Percentiles rank a stretch among this genome's conserved stretches.
Conservation (phyloP, 2,797 vertebrate species). For the Semotilus atromaculatus region DNA sequence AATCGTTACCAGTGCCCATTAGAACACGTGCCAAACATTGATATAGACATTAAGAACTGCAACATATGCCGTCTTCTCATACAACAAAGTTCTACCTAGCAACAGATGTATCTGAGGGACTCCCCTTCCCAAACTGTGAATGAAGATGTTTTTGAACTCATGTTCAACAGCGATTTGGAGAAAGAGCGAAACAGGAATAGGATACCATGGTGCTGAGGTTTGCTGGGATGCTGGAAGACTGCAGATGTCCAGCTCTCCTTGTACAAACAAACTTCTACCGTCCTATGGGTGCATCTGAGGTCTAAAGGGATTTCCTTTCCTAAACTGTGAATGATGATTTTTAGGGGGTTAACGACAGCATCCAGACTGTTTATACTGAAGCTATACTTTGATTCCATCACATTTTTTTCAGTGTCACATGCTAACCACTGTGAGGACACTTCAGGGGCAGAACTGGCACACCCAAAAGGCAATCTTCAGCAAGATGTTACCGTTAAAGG, state of each 20-base stretch:
- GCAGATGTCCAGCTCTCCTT: conserved; percentile 51
- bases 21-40: conserved; percentile 43
- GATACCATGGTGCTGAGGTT: conserved; percentile 72
- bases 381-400: conserved; percentile 39
- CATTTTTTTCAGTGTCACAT: conserved; percentile 60
- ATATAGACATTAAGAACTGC: neutral
- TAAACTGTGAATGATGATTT: conserved; percentile 4
- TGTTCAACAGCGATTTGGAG: conserved; percentile 64
- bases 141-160: neutral
- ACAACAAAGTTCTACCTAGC: conserved; percentile 8
- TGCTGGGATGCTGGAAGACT: conserved; percentile 64
- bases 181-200: conserved; percentile 70
- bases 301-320: neutral
- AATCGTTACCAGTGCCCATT: conserved; percentile 3
- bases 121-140: conserved; percentile 10
- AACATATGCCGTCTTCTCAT: neutral
- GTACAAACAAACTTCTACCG: conserved; percentile 24
- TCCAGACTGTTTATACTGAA: conserved; percentile 36
- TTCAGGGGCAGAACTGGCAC: conserved; percentile 35
- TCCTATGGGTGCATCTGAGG: conserved; percentile 1
- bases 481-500: conserved; percentile 26
- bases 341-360: neutral
- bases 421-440: conserved; percentile 55
- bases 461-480: conserved; percentile 30
- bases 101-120: neutral